A percentile compares a stretch with the other conserved stretches of the same genome.
Evolutionary conservation across 2,888 invertebrate species (phyloP).

Genomic region (Campopleginae sp.): DNA sequence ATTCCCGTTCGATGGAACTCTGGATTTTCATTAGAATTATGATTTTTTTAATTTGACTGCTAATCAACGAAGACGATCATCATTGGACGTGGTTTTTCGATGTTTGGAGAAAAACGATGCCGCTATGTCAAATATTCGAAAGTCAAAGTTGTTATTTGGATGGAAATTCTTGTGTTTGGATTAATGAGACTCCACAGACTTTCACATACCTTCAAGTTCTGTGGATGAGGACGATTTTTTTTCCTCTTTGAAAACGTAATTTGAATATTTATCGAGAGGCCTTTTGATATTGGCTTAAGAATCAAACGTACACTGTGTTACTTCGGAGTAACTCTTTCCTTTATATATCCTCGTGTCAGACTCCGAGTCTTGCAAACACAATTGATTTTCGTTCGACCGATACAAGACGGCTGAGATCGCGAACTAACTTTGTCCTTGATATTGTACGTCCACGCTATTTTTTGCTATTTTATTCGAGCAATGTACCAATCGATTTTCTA

Average conservation of each 20-base stretch:
- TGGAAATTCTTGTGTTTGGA: constrained; percentile 7
- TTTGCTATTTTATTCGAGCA: not conserved
- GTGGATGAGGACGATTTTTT: not conserved
- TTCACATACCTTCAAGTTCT: constrained; percentile 47
- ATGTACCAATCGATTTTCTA: not conserved
- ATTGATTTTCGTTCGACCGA: constrained; percentile 66
- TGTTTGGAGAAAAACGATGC: not conserved
- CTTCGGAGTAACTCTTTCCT: constrained; percentile 62
- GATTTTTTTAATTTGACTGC: not conserved
- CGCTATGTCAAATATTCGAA: constrained; percentile 9
- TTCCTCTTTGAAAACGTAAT: not conserved
- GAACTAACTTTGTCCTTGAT: constrained; percentile 56
- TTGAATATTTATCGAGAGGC: not conserved
- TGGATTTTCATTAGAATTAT: not conserved
- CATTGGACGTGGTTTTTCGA: not conserved
- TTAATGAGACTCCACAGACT: constrained; percentile 7
- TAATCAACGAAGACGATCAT: not conserved
- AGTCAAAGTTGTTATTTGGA: constrained; percentile 6
- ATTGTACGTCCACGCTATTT: constrained; percentile 27
- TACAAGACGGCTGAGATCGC: constrained; percentile 64
- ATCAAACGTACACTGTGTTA: constrained; percentile 54
- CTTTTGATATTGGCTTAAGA: constrained; percentile 47
- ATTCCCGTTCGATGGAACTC: not conserved
- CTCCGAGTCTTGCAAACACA: constrained; percentile 31
- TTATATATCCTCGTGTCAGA: constrained; percentile 71